Percentiles rank a stretch among this genome's conserved stretches.
These are phyloP conservation scores for Oreonectes daqikongensis DNA, from an alignment of 2,797 vertebrate genomes.

Conservation along the genomic window DNA sequence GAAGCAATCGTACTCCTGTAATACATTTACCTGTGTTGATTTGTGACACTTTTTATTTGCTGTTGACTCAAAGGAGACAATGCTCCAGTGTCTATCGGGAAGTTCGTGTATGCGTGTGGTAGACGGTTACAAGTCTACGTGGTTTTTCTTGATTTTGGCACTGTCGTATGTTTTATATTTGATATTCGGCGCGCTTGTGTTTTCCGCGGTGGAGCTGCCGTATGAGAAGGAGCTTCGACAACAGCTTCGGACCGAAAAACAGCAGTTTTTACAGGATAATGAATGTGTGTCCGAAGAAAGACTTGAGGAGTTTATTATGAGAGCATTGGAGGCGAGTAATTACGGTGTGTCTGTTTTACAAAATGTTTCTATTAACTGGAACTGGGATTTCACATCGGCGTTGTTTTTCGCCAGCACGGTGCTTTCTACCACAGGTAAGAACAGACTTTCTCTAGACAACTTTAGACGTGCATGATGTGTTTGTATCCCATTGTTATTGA, in stretches of 20 bases:
- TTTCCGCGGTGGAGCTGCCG: constrained; percentile 90
- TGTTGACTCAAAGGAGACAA: constrained; percentile 46
- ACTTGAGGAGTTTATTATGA: constrained; percentile 84
- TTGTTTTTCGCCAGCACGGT: constrained; percentile 97
- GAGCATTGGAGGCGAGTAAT: constrained; percentile 88
- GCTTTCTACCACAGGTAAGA: constrained; percentile 92
- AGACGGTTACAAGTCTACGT: constrained; percentile 78
- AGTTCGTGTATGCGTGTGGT: constrained; percentile 76
- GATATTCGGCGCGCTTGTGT: constrained; percentile 86
- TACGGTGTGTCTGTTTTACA: constrained; percentile 90
- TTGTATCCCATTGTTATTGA: background rate
- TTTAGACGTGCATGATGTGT: background rate
- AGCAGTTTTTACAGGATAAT: constrained; percentile 84
- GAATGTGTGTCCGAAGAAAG: constrained; percentile 84
- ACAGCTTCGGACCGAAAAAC: constrained; percentile 78
- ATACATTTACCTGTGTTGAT: background rate
- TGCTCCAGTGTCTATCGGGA: constrained; percentile 78
- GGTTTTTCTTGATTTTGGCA: constrained; percentile 82
- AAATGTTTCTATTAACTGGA: constrained; percentile 78
- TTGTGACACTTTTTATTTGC: background rate
- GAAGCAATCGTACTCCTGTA: background rate
- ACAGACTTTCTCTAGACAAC: constrained; percentile 12
- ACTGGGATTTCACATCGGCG: constrained; percentile 95
- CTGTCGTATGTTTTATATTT: constrained; percentile 84
- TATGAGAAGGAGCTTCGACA: constrained; percentile 84